phyloP scores from a whole-genome alignment of 2,888 invertebrate species.

The Harmothoe impar region DNA sequence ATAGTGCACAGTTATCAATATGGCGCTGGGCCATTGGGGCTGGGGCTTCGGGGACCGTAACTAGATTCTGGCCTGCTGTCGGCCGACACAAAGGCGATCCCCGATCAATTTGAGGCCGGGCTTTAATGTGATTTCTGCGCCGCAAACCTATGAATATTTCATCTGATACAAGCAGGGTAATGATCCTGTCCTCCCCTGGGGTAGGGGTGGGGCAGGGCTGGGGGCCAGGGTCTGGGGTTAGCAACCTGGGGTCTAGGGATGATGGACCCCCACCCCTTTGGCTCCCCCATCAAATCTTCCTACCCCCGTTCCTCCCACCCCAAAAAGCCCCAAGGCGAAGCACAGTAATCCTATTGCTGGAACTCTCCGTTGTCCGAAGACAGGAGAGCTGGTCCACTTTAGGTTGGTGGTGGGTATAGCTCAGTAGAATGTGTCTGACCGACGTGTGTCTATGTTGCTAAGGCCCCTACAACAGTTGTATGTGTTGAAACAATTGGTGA shows the following conservation, averaged over 20 bases:
- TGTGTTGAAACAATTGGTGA: neutral
- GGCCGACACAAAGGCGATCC: conserved; percentile 54
- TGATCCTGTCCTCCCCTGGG: conserved; percentile 45
- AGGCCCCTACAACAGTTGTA: too few species aligned
- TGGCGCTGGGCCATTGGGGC: conserved; percentile 44
- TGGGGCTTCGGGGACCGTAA: conserved; percentile 6
- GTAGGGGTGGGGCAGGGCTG: neutral
- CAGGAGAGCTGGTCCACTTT: neutral
- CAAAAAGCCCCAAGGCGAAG: neutral
- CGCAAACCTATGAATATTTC: conserved; percentile 58
- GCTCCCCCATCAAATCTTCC: neutral
- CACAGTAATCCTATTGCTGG: conserved; percentile 28
- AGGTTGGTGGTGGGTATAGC: neutral
- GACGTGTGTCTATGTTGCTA: too few species aligned
- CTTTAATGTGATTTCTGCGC: conserved; percentile 59
- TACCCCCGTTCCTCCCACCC: neutral
- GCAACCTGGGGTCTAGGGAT: neutral
- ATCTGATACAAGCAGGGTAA: conserved; percentile 57
- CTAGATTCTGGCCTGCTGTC: conserved; percentile 48
- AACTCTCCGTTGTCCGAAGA: conserved; percentile 29
- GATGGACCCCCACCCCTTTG: neutral
- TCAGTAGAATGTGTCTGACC: neutral
- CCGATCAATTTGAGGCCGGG: conserved; percentile 49
- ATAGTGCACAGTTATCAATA: conserved; percentile 54
- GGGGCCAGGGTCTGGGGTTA: neutral